phyloP scores from a whole-genome alignment of 2,113 vertebrate genomes.

The Kryptolebias marmoratus region DNA sequence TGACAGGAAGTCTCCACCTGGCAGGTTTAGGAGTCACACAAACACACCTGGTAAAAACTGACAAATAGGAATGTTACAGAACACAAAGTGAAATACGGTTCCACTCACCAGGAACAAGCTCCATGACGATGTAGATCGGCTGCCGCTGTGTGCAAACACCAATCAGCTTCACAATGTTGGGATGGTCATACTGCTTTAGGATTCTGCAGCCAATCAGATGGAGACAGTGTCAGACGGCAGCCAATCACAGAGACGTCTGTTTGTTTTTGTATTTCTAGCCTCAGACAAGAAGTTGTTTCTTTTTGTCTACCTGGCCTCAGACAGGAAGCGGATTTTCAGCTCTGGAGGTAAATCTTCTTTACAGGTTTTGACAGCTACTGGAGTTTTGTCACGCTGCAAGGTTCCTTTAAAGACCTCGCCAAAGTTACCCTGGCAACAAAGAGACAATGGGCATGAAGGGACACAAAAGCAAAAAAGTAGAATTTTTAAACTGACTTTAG shows the following conservation, averaged over 20 bases:
- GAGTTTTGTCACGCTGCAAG: constrained; percentile 89
- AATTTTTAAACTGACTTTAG: not conserved
- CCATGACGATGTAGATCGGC: constrained; percentile 99
- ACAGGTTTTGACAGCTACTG: constrained; percentile 95
- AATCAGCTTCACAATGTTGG: constrained; percentile 98
- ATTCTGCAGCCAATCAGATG: constrained; percentile 84
- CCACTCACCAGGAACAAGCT: constrained; percentile 91
- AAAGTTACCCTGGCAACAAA: constrained; percentile 85
- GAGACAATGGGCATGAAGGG: constrained; percentile 9
- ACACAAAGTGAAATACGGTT: not conserved
- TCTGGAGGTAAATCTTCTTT: constrained; percentile 98
- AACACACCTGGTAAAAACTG: not conserved
- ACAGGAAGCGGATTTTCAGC: constrained; percentile 95
- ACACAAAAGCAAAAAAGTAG: not conserved
- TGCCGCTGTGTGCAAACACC: constrained; percentile 97
- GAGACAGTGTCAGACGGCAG: not conserved
- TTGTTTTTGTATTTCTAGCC: constrained; percentile 72
- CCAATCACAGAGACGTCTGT: not conserved
- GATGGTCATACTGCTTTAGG: constrained; percentile 98
- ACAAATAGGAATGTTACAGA: not conserved
- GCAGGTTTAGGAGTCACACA: not conserved
- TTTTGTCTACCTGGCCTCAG: constrained; percentile 84
- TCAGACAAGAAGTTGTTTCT: constrained; percentile 87
- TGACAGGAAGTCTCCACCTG: constrained; percentile 96
- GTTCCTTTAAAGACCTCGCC: constrained; percentile 96